phyloP scores from a whole-genome alignment of 2,888 invertebrate species.

The Caenorhabditis japonica region DNA sequence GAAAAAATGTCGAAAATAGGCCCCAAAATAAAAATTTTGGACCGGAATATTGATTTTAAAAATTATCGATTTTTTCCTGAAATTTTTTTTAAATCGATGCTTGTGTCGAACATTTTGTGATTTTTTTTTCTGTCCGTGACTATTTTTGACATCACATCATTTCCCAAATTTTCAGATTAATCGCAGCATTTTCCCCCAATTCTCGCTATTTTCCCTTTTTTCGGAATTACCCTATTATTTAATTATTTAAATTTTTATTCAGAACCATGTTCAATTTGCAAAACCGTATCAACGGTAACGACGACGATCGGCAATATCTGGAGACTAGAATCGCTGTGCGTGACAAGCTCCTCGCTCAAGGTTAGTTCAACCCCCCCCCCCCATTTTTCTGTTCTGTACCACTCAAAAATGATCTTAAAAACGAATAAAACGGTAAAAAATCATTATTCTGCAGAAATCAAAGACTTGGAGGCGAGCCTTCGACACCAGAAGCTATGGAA shows the following conservation, averaged over 20 bases:
- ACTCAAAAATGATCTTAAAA: too few species aligned
- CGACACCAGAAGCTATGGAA: slow-evolving; percentile 86
- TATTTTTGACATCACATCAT: too few species aligned
- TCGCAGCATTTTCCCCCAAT: neutral
- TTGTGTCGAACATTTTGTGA: too few species aligned
- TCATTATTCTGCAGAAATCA: slow-evolving; percentile 80
- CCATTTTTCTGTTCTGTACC: neutral
- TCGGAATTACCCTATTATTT: neutral
- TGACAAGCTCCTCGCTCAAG: slow-evolving; percentile 72
- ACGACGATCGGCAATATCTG: slow-evolving; percentile 71
- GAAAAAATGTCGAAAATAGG: too few species aligned
- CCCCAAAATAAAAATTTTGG: too few species aligned
- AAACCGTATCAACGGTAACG: slow-evolving; percentile 73
- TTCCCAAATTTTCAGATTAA: too few species aligned
- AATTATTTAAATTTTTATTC: slow-evolving; percentile 1
- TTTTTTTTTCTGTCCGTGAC: too few species aligned
- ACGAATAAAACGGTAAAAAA: neutral
- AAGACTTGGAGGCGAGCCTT: slow-evolving; percentile 84
- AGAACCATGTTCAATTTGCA: slow-evolving; percentile 74
- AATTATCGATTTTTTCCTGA: too few species aligned
- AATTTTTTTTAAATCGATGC: too few species aligned
- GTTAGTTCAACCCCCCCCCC: slow-evolving; percentile 10
- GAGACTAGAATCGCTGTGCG: slow-evolving; percentile 71
- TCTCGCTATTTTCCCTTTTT: neutral
- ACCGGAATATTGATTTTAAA: too few species aligned